These are phyloP conservation scores for Lepidocyrtinus sp. DNA, from an alignment of 2,888 invertebrate genomes.

Conservation along the genomic window DNA sequence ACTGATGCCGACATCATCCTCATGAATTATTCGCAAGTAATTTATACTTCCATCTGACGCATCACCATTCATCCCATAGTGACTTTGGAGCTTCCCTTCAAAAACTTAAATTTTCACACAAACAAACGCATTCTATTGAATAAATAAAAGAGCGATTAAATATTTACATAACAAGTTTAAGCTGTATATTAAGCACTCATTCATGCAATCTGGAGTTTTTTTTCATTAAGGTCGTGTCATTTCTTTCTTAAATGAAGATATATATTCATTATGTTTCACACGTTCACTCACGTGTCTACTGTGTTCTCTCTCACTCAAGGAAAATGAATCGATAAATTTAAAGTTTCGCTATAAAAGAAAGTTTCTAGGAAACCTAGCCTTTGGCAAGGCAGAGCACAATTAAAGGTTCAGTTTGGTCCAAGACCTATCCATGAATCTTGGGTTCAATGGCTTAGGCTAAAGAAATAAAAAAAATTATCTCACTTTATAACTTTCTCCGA, in stretches of 20 bases:
- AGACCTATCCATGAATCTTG: conserved; percentile 2
- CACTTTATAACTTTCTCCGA: neutral
- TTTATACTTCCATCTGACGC: neutral
- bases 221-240: too few relatives aligned
- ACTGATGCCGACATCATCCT: neutral
- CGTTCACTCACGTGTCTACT: too few relatives aligned
- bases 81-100: too few relatives aligned
- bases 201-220: too few relatives aligned
- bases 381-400: conserved; percentile 7
- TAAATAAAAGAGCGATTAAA: neutral
- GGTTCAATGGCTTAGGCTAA: neutral
- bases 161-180: neutral
- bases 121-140: conserved; percentile 2
- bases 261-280: too few relatives aligned
- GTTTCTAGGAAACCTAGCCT: neutral
- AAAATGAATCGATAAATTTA: too few relatives aligned
- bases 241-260: too few relatives aligned
- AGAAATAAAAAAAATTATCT: neutral
- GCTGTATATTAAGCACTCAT: too few relatives aligned
- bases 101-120: neutral
- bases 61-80: neutral
- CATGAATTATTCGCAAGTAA: conserved; percentile 7
- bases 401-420: conserved; percentile 18
- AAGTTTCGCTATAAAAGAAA: neutral
- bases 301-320: too few relatives aligned